Evolutionary conservation across 2,888 invertebrate species (phyloP).

Genomic region (Brenthis hecate): DNA sequence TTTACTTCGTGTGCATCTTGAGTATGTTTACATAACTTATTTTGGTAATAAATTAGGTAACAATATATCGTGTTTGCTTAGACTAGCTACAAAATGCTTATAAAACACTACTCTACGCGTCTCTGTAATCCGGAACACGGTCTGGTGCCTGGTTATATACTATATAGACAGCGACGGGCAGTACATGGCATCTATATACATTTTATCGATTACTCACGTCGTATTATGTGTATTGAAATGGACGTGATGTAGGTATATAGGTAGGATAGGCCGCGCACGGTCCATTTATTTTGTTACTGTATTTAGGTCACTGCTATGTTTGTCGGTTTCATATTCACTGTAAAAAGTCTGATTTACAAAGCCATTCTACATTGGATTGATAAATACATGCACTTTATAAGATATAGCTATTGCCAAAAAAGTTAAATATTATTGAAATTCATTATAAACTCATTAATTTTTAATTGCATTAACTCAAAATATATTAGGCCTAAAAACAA

Average conservation of each 20-base stretch:
- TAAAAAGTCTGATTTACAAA: neutral
- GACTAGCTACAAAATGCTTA: neutral
- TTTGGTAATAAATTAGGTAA: no score
- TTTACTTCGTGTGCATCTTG: no score
- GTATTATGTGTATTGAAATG: conserved; percentile 50
- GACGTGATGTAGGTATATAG: conserved; percentile 49
- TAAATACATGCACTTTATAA: no score
- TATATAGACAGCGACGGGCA: conserved; percentile 27
- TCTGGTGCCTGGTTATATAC: conserved; percentile 11
- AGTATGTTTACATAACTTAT: no score
- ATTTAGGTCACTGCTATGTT: conserved; percentile 48
- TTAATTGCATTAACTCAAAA: no score
- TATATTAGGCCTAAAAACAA: no score
- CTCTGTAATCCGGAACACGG: conserved; percentile 24
- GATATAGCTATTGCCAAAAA: no score
- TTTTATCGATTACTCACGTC: conserved; percentile 60
- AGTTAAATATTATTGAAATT: no score
- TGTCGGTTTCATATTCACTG: neutral
- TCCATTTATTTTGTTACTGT: conserved; percentile 53
- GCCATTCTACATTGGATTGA: neutral
- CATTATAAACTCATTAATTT: no score
- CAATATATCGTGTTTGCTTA: neutral
- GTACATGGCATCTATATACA: conserved; percentile 49
- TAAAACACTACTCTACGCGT: conserved; percentile 25
- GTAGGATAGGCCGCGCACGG: conserved; percentile 41